Evolutionary conservation across 2,797 vertebrate species (phyloP), one percentile per base, ranked within the genome.

Genomic region (Brachymystax lenok): DNA sequence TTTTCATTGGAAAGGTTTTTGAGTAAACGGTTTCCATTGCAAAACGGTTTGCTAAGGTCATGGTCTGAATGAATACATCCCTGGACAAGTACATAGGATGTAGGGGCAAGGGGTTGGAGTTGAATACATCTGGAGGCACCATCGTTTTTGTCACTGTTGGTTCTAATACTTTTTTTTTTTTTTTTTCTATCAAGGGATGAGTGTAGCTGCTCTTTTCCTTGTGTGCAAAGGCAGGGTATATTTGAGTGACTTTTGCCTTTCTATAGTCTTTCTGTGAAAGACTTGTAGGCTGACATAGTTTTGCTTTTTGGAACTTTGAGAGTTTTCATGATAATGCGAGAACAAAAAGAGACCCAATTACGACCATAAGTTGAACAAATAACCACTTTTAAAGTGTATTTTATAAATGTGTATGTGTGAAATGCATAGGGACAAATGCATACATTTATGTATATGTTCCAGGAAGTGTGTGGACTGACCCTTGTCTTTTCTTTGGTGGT

Each of bases 211-310:
- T 86, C 76, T 74, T 56, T 64, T n/a, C 83, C 76, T 86, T 80
- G 80, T 84, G 88, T 82, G 84, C 80, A 84, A 85, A 92, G 86
- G 84, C 86, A 88, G 89, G 82, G 87, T 88, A 78, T 84, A 88
- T 86, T 86, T 88, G 73, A 85, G 86, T 90, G 87, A 79, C 74
- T 78, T 79, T 83, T 89, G 91, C 93, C 92, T 94, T 91, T 84
- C 84, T 86, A 40, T 64, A 80, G 93, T 94, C 93, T 94, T 94
- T 95, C 94, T 92, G 92, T 95, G 94, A 95, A 95, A 95, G 94
- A 91, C 92, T 80, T 85, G 88, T 79, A 82, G 89, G 90, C 82
- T 54, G 85, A 89, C 81, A 87, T 89, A 82, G 71, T 86, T 92
- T 92, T 88, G 80, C 83, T 87, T 90, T 87, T 91, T 82, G 77